Conservation (phyloP, 2,888 invertebrate genomes). For the Xylocampa areola region DNA sequence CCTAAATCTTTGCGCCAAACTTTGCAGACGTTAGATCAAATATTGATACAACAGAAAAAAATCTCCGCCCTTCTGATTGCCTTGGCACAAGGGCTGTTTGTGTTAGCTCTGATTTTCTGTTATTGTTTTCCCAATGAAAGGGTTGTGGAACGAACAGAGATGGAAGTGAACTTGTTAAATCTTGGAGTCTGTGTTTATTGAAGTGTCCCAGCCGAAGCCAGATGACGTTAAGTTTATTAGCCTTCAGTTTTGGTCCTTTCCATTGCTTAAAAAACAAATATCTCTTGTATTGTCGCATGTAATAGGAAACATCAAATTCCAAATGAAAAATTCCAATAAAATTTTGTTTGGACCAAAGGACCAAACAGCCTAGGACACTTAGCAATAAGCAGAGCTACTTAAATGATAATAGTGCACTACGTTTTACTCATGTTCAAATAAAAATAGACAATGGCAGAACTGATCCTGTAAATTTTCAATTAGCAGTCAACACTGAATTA, state of each 20-base stretch:
- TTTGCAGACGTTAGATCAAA: constrained; percentile 38
- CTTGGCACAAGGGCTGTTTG: constrained; percentile 40
- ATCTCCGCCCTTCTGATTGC: constrained; percentile 47
- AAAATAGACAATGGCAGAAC: neutral
- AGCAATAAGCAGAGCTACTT: no score
- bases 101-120: constrained; percentile 39
- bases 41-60: constrained; percentile 45
- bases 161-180: no score
- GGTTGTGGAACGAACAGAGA: neutral
- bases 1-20: constrained; percentile 7
- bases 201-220: no score
- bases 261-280: no score
- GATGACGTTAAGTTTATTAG: no score
- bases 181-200: no score
- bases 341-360: no score
- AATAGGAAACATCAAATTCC: no score
- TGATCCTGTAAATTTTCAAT: constrained; percentile 17
- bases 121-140: constrained; percentile 29
- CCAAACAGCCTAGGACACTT: neutral
- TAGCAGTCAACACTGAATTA: constrained; percentile 15
- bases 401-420: no score
- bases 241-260: no score
- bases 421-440: neutral
- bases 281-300: no score
- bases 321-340: no score